A percentile compares a stretch with the other conserved stretches of the same genome.
phyloP scores from a whole-genome alignment of 2,113 vertebrate species.

The Abramis brama region DNA sequence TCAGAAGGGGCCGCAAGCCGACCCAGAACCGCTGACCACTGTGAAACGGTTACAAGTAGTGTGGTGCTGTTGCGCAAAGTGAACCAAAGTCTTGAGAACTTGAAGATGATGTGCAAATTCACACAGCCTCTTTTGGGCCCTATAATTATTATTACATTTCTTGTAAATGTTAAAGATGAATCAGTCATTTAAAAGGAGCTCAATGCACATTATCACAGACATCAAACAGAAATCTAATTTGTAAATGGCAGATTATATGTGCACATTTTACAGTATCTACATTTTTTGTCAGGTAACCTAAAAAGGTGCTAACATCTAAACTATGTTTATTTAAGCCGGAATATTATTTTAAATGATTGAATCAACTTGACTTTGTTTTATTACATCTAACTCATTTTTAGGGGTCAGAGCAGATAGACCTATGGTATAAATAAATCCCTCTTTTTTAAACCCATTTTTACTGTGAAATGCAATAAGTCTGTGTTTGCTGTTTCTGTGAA shows the following conservation, averaged over 20 bases:
- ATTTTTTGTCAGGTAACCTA: too few relatives aligned
- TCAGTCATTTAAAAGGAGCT: not conserved
- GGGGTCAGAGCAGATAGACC: not conserved
- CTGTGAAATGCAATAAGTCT: not conserved
- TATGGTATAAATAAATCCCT: too few relatives aligned
- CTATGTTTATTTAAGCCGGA: not conserved
- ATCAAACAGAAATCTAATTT: not conserved
- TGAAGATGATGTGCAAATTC: not conserved
- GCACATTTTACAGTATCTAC: not conserved
- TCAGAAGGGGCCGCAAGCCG: not conserved
- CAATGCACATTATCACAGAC: not conserved
- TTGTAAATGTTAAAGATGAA: not conserved
- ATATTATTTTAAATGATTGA: not conserved
- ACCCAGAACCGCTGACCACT: not conserved
- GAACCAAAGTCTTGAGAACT: conserved; percentile 17
- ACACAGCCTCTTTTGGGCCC: not conserved
- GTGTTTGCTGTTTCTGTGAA: not conserved
- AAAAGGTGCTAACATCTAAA: not conserved
- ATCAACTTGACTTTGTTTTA: not conserved
- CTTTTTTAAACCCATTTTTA: not conserved
- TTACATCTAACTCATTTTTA: not conserved
- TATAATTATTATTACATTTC: conserved; percentile 14
- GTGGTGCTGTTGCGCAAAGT: conserved; percentile 7
- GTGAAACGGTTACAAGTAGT: conserved; percentile 17
- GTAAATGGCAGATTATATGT: not conserved